Evolutionary conservation across 2,797 vertebrate genomes (phyloP).

Genomic region (Oreochromis grahami): DNA sequence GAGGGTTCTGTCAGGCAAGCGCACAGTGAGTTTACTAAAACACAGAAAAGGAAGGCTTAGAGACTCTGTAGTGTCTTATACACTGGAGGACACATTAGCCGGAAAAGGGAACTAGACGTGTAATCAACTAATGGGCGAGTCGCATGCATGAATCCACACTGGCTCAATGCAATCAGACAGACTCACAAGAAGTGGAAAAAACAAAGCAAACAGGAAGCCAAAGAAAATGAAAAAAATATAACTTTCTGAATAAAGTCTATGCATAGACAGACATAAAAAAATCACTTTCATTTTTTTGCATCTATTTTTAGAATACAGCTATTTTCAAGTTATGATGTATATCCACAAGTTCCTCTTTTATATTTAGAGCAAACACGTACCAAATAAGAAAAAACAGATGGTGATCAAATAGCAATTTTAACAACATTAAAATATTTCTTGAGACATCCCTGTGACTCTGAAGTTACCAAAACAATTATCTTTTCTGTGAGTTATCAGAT

Average conservation of each 20-base stretch:
- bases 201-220: neutral
- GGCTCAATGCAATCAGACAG: neutral
- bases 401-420: neutral
- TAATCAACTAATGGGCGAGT: conserved; percentile 67
- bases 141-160: neutral
- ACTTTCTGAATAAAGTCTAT: neutral
- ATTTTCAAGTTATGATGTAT: neutral
- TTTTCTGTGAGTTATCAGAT: neutral
- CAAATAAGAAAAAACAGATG: neutral
- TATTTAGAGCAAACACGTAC: neutral
- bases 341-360: neutral
- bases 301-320: neutral
- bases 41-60: neutral
- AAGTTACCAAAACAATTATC: neutral
- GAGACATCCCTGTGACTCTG: neutral
- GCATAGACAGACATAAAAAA: neutral
- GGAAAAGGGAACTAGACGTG: conserved; percentile 41
- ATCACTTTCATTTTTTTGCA: neutral
- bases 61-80: neutral
- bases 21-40: neutral
- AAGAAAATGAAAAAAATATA: neutral
- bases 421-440: neutral
- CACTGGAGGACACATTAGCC: conserved; percentile 24
- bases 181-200: neutral
- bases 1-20: neutral